These are phyloP conservation scores for Hephaestus fuliginosus DNA, from an alignment of 2,797 vertebrate genomes.

Conservation along the genomic window DNA sequence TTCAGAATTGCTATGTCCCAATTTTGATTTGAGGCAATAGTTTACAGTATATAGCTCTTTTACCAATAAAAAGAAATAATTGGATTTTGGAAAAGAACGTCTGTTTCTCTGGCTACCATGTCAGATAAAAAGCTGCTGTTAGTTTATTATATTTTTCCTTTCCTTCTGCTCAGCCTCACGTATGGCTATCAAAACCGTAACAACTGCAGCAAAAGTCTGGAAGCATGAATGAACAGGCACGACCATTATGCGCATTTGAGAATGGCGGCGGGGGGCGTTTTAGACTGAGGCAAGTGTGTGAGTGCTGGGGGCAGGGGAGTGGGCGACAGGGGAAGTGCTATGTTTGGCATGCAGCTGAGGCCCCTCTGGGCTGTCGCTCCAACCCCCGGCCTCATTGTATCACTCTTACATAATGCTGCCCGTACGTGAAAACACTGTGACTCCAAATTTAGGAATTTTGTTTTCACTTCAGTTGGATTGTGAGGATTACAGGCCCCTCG, in stretches of 20 bases:
- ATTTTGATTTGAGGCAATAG: constrained; percentile 22
- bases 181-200: constrained; percentile 27
- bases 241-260: constrained; percentile 8
- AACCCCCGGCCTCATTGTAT: constrained; percentile 37
- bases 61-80: constrained; percentile 26
- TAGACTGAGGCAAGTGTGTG: constrained; percentile 43
- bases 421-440: constrained; percentile 24
- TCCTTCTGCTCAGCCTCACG: constrained; percentile 6
- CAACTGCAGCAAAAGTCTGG: constrained; percentile 14
- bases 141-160: neutral
- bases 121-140: constrained; percentile 17
- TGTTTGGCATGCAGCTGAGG: constrained; percentile 76
- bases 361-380: constrained; percentile 51
- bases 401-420: constrained; percentile 56
- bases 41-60: neutral
- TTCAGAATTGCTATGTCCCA: constrained; percentile 23
- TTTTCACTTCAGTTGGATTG: constrained; percentile 19
- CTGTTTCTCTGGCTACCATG: constrained; percentile 20
- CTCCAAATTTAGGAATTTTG: constrained; percentile 36
- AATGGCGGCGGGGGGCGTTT: constrained; percentile 6
- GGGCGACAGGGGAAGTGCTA: constrained; percentile 62
- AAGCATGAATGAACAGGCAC: constrained; percentile 15
- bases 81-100: constrained; percentile 41
- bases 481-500: neutral
- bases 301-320: constrained; percentile 36